Evolutionary conservation across 2,797 vertebrate genomes (phyloP), one percentile per base, ranked within the genome.

Genomic region (Gorsachius magnificus): DNA sequence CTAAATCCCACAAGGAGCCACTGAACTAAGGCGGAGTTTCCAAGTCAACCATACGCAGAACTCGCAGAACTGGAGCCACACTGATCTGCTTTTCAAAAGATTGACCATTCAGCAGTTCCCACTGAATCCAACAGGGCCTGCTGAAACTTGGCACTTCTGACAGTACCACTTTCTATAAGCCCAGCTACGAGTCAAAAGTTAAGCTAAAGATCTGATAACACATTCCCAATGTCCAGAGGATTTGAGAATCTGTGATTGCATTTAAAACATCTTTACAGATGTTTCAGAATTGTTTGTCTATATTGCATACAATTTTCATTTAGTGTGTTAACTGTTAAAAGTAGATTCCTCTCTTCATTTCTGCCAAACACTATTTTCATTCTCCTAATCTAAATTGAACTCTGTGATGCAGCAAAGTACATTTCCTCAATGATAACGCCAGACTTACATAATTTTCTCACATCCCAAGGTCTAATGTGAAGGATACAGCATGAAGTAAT

Each of bases 311-410:
- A n/a, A n/a, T 74, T 93, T 89, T 83, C 28, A 48, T 77, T 85
- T 64, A 78, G 24, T 50, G 5, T 75, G 33, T 78, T 91, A 95
- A 75, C 54, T 91, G 79, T 93, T 87, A 71, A 86, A 93, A 88
- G 53, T 65, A 61, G 43, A 75, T 71, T 90, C 18, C 11, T 82
- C 77, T 88, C 63, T 96, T 83, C 35, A 51, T 81, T 92, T 83
- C 69, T 91, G 26, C 26, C 56, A 78, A 82, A 65, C 3, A 7
- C 13, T 64, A 16, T 86, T 88, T 96, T 90, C 69, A 69, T 86
- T 95, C 54, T 69, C 72, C 79, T 94, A 91, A 95, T 94, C 72
- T 96, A 95, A 96, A 94, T 72, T 93, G 94, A 94, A 91, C 83
- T 81, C 69, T 90, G 43, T 91, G 82, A 88, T 89, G 65, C 46